Conservation (phyloP, 2,888 invertebrate species). For the Macrostomum cliftonense region DNA sequence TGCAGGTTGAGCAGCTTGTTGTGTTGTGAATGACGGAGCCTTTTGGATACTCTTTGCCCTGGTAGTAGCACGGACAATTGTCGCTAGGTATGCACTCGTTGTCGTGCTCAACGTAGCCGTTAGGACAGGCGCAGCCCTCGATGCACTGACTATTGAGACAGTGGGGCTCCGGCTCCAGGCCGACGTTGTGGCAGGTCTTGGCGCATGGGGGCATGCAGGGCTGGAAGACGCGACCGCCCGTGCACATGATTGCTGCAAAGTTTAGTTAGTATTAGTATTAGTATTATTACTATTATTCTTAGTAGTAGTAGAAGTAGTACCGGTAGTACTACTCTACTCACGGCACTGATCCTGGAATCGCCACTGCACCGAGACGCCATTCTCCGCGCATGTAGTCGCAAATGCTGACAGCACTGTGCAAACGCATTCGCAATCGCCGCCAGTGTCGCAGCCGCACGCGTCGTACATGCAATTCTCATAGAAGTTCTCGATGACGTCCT, state of each 20-base stretch:
- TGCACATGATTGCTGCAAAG: slow-evolving; percentile 13
- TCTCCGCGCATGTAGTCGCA: slow-evolving; percentile 57
- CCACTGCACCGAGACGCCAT: slow-evolving; percentile 62
- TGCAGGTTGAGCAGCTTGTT: slow-evolving; percentile 2
- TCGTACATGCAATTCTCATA: slow-evolving; percentile 51
- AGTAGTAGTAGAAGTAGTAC: neutral
- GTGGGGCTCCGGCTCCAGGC: slow-evolving; percentile 3
- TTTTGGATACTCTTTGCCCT: slow-evolving; percentile 14
- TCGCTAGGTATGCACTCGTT: slow-evolving; percentile 18
- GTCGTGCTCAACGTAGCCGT: slow-evolving; percentile 13
- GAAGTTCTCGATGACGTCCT: slow-evolving; percentile 9
- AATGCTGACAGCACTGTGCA: slow-evolving; percentile 73
- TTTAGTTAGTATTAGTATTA: neutral
- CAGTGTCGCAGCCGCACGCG: slow-evolving; percentile 68
- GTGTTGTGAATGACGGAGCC: slow-evolving; percentile 2
- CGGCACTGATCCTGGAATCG: slow-evolving; percentile 60
- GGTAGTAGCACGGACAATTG: slow-evolving; percentile 19
- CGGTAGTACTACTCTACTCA: slow-evolving; percentile 40
- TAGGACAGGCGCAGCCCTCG: slow-evolving; percentile 14
- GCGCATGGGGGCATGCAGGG: slow-evolving; percentile 12
- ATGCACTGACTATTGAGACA: slow-evolving; percentile 6
- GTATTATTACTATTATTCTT: neutral
- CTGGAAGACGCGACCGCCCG: slow-evolving; percentile 12
- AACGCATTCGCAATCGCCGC: slow-evolving; percentile 69
- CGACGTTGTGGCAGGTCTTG: slow-evolving; percentile 10